phyloP scores from a whole-genome alignment of 2,113 vertebrate species.

The Aspidoscelis tigris region DNA sequence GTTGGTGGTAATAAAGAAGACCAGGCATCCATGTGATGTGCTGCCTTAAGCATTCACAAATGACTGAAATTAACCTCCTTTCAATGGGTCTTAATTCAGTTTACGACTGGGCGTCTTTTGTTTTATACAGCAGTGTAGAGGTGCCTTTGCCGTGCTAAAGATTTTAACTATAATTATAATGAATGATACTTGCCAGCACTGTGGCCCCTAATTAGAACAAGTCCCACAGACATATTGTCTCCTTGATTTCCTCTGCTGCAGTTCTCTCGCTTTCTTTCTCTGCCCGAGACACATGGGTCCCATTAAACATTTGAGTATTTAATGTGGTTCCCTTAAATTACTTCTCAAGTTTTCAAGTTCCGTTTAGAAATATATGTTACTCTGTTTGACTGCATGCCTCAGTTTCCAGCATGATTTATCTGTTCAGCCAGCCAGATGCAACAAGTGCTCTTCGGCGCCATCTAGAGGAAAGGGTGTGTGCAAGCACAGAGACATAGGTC shows the following conservation, averaged over 20 bases:
- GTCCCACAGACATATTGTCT: slow-evolving; percentile 86
- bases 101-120: slow-evolving; percentile 66
- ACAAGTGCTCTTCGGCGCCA: slow-evolving; percentile 71
- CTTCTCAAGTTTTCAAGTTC: slow-evolving; percentile 85
- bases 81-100: slow-evolving; percentile 61
- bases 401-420: slow-evolving; percentile 71
- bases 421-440: slow-evolving; percentile 57
- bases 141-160: slow-evolving; percentile 77
- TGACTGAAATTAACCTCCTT: slow-evolving; percentile 70
- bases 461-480: slow-evolving; percentile 69
- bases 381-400: slow-evolving; percentile 76
- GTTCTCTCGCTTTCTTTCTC: slow-evolving; percentile 82
- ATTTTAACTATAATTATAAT: slow-evolving; percentile 80
- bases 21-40: slow-evolving; percentile 71
- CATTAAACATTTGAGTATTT: slow-evolving; percentile 85
- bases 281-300: slow-evolving; percentile 84
- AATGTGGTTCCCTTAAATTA: slow-evolving; percentile 87
- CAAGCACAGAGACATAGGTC: too few species aligned
- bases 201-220: slow-evolving; percentile 86
- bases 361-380: slow-evolving; percentile 80
- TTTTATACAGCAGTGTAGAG: slow-evolving; percentile 72
- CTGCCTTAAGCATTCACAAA: slow-evolving; percentile 62
- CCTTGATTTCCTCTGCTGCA: slow-evolving; percentile 83
- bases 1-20: slow-evolving; percentile 67
- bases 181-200: slow-evolving; percentile 78